phyloP scores from a whole-genome alignment of 2,797 vertebrate genomes.

The Myripristis murdjan region DNA sequence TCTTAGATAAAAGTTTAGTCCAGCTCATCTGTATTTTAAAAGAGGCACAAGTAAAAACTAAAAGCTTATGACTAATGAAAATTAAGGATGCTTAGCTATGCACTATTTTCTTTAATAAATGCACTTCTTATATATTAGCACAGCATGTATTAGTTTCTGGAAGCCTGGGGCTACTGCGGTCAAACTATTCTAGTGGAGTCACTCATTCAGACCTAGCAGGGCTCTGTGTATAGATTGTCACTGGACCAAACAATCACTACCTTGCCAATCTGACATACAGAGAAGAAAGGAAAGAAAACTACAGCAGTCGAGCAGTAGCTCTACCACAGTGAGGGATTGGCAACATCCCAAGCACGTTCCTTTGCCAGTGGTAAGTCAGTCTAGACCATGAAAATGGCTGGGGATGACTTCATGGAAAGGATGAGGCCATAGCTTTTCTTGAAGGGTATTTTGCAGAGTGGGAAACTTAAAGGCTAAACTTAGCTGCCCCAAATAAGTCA shows the following conservation, averaged over 20 bases:
- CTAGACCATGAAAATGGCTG: conserved; percentile 62
- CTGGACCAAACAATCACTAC: conserved; percentile 35
- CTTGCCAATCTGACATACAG: conserved; percentile 32
- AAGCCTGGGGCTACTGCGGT: conserved; percentile 14
- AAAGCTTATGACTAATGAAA: background rate
- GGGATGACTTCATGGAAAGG: conserved; percentile 75
- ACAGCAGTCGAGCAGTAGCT: conserved; percentile 47
- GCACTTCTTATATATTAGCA: background rate
- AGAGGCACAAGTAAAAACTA: background rate
- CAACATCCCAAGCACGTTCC: conserved; percentile 47
- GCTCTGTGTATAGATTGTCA: conserved; percentile 18
- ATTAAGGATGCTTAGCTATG: too few relatives aligned
- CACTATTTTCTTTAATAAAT: background rate
- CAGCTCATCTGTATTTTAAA: background rate
- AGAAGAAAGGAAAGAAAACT: conserved; percentile 41
- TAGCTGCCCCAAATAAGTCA: conserved; percentile 30
- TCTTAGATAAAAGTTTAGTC: background rate
- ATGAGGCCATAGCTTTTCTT: conserved; percentile 54
- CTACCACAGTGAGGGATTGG: conserved; percentile 68
- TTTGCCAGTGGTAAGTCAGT: conserved; percentile 72
- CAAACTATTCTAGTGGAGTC: conserved; percentile 22
- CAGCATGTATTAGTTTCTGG: background rate
- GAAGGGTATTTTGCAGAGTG: conserved; percentile 32
- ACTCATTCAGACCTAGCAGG: conserved; percentile 36
- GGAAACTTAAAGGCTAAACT: conserved; percentile 34